Conservation (phyloP, 2,113 vertebrate species). For the Parus major region DNA sequence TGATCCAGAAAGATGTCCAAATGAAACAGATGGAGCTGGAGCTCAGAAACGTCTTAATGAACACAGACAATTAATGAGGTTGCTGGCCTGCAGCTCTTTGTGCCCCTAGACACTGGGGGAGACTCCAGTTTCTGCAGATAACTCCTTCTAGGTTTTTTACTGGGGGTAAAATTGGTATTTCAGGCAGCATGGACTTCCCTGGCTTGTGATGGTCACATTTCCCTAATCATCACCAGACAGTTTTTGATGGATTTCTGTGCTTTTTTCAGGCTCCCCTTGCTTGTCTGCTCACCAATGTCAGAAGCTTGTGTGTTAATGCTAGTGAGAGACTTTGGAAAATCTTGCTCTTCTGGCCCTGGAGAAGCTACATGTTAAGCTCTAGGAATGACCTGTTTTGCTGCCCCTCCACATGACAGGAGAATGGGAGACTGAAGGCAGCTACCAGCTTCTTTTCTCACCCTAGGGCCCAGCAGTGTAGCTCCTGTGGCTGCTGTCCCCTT, state of each 20-base stretch:
- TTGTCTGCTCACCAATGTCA: background rate
- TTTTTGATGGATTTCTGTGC: background rate
- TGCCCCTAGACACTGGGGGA: constrained; percentile 13
- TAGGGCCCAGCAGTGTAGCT: background rate
- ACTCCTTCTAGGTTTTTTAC: constrained; percentile 35
- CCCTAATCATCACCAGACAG: background rate
- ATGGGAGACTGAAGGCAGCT: background rate
- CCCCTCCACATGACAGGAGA: background rate
- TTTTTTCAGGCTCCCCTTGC: constrained; percentile 11
- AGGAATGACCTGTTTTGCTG: background rate
- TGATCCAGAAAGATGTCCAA: constrained; percentile 85
- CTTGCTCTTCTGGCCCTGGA: background rate
- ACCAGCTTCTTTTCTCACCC: background rate
- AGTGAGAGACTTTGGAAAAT: background rate
- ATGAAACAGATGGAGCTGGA: constrained; percentile 89
- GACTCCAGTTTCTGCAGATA: background rate
- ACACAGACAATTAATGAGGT: constrained; percentile 65
- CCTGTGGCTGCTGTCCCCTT: background rate
- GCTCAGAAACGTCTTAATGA: constrained; percentile 82
- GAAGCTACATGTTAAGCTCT: background rate
- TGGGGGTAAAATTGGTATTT: constrained; percentile 2
- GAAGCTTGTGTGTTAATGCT: background rate
- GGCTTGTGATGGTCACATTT: constrained; percentile 14
- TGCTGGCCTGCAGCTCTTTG: background rate
- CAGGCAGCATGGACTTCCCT: background rate